Evolutionary conservation across 2,797 vertebrate species (phyloP), one percentile per base, ranked within the genome.

Genomic region (Remorina albescens): DNA sequence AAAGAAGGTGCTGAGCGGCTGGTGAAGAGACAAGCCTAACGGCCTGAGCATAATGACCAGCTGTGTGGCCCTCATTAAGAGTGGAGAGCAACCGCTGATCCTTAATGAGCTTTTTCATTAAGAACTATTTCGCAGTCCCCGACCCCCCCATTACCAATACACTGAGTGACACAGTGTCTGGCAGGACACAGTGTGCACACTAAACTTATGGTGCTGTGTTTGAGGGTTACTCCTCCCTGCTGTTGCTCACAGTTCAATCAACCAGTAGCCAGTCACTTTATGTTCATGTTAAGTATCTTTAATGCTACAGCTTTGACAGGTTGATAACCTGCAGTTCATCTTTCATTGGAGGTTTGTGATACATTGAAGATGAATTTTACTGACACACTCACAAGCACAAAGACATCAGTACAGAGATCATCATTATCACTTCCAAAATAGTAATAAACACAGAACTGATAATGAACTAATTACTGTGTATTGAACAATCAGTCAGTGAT

Each of bases 71-170:
- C 65, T 90, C 85, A 90, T 92, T 91, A 90, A 80, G 67, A 67
- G 73, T 42, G 67, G 30, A 70, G 65, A 84, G 79, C 82, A 71
- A 86, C 71, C 59, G 69, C 68, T 84, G 69, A 66, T 84, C 76
- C 76, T 80, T 91, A 91, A 92, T 88, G 89, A 87, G 82, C 85
- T 73, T 78, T 81, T 88, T 88, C 82, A 89, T 90, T 89, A 90
- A 58, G 77, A 85, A 74, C 77, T 75, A 88, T 89, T 88, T 79
- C 69, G 75, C 85, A 64, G 60, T 71, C 74, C 73, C 50, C 71
- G 69, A 78, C n/a, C n/a, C n/a, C n/a, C n/a, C n/a, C n/a, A n/a
- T n/a, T n/a, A n/a, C n/a, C n/a, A n/a, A n/a, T n/a, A n/a, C n/a
- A n/a, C n/a, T n/a, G n/a, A n/a, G n/a, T n/a, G n/a, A 70, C 73